Evolutionary conservation across 2,888 invertebrate species (phyloP).

Genomic region (Synanthedon andrenaeformis): DNA sequence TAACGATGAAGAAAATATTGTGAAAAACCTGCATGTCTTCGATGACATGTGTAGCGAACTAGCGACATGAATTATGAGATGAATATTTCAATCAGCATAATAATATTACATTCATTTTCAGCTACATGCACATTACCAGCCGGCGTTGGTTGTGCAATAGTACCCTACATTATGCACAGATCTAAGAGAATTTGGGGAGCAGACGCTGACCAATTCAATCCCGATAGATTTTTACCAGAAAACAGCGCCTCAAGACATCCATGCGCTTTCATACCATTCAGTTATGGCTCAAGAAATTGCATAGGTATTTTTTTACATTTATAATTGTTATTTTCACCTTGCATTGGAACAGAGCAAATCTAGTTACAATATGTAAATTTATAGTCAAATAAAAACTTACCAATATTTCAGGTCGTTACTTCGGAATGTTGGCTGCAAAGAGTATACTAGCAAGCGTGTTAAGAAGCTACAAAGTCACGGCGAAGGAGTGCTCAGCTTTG

Average conservation of each 20-base stretch:
- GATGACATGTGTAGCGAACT: no score
- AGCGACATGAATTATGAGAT: no score
- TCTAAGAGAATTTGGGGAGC: conserved; percentile 67
- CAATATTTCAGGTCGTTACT: conserved; percentile 36
- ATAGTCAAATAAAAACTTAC: no score
- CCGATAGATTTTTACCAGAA: conserved; percentile 71
- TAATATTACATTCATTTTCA: conserved; percentile 15
- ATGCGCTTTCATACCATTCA: conserved; percentile 59
- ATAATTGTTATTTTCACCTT: background rate
- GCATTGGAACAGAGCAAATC: no score
- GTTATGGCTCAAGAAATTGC: conserved; percentile 58
- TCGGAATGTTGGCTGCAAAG: conserved; percentile 49
- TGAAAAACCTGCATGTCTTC: no score
- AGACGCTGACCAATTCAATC: conserved; percentile 69
- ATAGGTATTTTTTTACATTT: conserved; percentile 35
- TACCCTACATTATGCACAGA: conserved; percentile 53
- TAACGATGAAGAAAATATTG: no score
- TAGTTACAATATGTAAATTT: no score
- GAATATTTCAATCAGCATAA: no score
- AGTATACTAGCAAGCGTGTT: conserved; percentile 37
- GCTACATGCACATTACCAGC: conserved; percentile 53
- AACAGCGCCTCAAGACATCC: conserved; percentile 46
- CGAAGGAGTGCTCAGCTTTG: conserved; percentile 25
- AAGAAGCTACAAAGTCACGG: conserved; percentile 32
- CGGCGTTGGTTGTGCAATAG: conserved; percentile 50